phyloP scores from a whole-genome alignment of 2,797 vertebrate genomes.

The Phrynocephalus forsythii region DNA sequence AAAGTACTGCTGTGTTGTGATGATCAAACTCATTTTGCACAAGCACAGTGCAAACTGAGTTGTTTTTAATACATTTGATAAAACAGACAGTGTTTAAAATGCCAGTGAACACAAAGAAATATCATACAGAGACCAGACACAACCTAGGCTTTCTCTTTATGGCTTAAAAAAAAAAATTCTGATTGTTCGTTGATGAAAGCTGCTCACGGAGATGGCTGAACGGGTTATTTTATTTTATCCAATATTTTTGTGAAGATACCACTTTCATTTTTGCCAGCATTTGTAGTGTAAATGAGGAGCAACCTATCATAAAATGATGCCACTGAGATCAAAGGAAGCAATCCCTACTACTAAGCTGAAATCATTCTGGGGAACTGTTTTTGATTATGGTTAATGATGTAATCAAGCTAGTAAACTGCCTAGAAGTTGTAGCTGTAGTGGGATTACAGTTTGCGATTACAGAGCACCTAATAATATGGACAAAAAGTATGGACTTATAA shows the following conservation, averaged over 20 bases:
- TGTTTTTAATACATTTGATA: slow-evolving; percentile 20
- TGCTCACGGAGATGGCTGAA: slow-evolving; percentile 63
- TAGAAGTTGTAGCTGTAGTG: slow-evolving; percentile 76
- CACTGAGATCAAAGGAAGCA: slow-evolving; percentile 84
- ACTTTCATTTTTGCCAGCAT: slow-evolving; percentile 79
- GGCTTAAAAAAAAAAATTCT: slow-evolving; percentile 22
- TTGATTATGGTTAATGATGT: slow-evolving; percentile 86
- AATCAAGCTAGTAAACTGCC: slow-evolving; percentile 82
- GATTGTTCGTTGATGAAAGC: slow-evolving; percentile 66
- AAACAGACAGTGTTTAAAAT: slow-evolving; percentile 30
- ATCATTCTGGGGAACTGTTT: slow-evolving; percentile 82
- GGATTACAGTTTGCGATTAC: slow-evolving; percentile 71
- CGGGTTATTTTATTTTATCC: slow-evolving; percentile 76
- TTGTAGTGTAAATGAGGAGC: slow-evolving; percentile 84
- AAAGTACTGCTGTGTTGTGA: slow-evolving; percentile 16
- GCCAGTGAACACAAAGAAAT: slow-evolving; percentile 40
- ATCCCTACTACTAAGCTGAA: slow-evolving; percentile 80
- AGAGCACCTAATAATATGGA: slow-evolving; percentile 65
- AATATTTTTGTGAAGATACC: slow-evolving; percentile 69
- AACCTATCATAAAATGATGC: slow-evolving; percentile 81
- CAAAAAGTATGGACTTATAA: slow-evolving; percentile 62
- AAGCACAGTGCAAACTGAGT: slow-evolving; percentile 5
- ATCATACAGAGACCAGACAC: slow-evolving; percentile 38
- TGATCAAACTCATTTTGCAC: slow-evolving; percentile 35
- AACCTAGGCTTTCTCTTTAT: slow-evolving; percentile 43